Base-by-base conservation (phyloP, 1,140 invertebrate species). In the Caenorhabditis brenneri region DNA sequence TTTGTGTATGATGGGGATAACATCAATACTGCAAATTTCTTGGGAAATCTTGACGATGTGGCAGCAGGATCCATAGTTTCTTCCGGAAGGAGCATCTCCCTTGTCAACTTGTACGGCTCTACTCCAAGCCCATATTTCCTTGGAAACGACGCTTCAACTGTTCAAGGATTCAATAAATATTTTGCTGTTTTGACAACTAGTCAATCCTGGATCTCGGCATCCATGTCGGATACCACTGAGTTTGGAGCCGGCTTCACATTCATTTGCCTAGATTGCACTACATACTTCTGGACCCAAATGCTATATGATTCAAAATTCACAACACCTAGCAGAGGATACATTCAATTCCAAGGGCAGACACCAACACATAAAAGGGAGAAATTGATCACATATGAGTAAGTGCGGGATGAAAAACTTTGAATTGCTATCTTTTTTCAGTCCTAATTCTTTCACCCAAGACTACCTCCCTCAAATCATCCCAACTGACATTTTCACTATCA, bases 1-100 rank as follows among this genome's bases (percentile, higher is more conserved):
- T 65, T 33, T 19, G 58, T 65, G 3, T 65, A 65, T 7, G 58
- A 65, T 24, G 58, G 58, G 36, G 58, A 65, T n/a, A 65, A 65
- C 31, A 33, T 65, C 15, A 65, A 65, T n/a, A 65, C 58, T 19
- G 58, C 58, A 15, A 65, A 33, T 9, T 4, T 33, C 3, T 15
- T 65, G 3, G 58, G 58, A 65, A 65, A 16, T 19, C 29, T 65
- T 1, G 29, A 15, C 31, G 29, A 33, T 9, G 12, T 65, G 3
- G 31, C 0, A 16, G 3, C 24, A 15, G 7, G 3, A 9, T 5
- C 6, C 6, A 36, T 16, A 16, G 4, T 19, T 1, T 65, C 58
- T 2, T n/a, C 58, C 4, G 58, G 58, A 36, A 33, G 10, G 6
- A 65, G 31, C n/a, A 16, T 65, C 12, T 33, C 29, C 36, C 12